These are phyloP conservation scores for Rhingia rostrata DNA, from an alignment of 2,888 invertebrate species.

Conservation along the genomic window DNA sequence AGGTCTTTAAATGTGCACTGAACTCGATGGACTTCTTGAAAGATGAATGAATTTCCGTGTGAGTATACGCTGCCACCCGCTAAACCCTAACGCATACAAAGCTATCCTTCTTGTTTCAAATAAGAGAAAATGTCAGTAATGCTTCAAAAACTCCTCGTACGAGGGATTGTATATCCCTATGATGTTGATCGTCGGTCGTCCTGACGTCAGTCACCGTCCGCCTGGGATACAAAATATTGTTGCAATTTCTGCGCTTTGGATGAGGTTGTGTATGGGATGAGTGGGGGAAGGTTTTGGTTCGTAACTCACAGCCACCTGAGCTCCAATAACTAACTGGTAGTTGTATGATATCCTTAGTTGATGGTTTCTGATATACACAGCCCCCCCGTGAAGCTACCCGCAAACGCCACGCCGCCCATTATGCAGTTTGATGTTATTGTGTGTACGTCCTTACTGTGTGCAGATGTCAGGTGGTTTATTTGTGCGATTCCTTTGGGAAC, in stretches of 20 bases:
- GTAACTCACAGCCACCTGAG: constrained; percentile 34
- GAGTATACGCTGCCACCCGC: background rate
- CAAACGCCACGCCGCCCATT: background rate
- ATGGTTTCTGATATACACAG: constrained; percentile 43
- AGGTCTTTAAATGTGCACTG: constrained; percentile 58
- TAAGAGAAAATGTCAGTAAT: constrained; percentile 11
- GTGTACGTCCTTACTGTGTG: constrained; percentile 25
- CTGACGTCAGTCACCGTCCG: constrained; percentile 26
- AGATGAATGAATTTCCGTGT: constrained; percentile 31
- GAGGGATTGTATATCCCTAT: background rate
- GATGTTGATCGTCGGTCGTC: constrained; percentile 11
- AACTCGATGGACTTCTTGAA: constrained; percentile 47
- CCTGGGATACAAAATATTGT: constrained; percentile 40
- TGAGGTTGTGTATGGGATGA: no score
- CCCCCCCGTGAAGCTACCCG: background rate
- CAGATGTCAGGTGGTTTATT: constrained; percentile 65
- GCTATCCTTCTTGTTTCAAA: background rate
- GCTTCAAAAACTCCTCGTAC: constrained; percentile 41
- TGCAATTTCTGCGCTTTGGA: constrained; percentile 15
- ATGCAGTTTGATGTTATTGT: constrained; percentile 37
- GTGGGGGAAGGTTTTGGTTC: background rate
- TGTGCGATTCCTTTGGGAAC: constrained; percentile 65
- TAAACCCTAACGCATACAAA: no score
- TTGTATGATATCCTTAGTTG: constrained; percentile 55
- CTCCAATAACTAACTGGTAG: constrained; percentile 58